A percentile compares a stretch with the other conserved stretches of the same genome.
These are phyloP conservation scores for Idaea aversata DNA, from an alignment of 2,888 invertebrate species.

Conservation along the genomic window DNA sequence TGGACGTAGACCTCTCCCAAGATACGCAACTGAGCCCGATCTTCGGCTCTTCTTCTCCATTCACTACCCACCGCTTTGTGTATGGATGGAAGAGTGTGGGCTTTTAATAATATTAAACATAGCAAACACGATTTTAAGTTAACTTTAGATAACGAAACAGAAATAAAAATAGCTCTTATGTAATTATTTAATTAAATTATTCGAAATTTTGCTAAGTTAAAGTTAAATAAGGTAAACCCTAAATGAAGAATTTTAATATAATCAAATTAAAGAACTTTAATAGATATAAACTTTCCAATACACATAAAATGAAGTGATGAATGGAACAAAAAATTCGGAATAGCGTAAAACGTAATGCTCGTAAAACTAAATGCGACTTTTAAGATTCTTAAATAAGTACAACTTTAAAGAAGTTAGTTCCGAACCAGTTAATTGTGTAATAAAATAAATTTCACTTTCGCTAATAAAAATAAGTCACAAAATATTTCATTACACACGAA, in stretches of 20 bases:
- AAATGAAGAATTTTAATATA: neutral
- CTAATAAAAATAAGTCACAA: constrained; percentile 1
- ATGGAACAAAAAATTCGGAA: neutral
- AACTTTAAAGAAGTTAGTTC: neutral
- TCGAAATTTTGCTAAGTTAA: neutral
- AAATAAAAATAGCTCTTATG: no score
- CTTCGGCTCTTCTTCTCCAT: no score
- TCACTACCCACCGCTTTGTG: no score
- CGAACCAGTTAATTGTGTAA: neutral
- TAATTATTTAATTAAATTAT: no score
- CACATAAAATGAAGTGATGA: neutral
- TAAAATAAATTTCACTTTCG: neutral
- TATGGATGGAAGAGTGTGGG: no score
- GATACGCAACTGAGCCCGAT: no score
- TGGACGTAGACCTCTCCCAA: no score
- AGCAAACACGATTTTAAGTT: no score
- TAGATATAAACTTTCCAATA: neutral
- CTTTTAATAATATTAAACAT: no score
- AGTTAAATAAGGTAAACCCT: neutral
- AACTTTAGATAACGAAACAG: no score
- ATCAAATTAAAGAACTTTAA: neutral
- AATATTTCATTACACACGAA: constrained; percentile 1
- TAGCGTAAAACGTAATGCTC: constrained; percentile 1
- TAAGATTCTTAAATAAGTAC: neutral
- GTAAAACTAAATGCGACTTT: neutral